Evolutionary conservation across 2,797 vertebrate genomes (phyloP).

Genomic region (Epinephelus malabaricus): DNA sequence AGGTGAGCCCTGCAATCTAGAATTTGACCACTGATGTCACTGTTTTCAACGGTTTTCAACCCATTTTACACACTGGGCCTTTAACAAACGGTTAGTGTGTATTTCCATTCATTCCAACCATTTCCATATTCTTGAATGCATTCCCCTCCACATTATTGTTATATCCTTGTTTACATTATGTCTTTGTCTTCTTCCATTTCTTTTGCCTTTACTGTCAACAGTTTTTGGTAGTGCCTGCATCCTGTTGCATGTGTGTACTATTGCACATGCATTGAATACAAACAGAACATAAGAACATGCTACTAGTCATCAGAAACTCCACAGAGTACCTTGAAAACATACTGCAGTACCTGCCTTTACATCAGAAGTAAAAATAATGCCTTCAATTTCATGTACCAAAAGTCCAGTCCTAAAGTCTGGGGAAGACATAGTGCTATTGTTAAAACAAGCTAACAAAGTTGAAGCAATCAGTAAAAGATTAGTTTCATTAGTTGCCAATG

Average conservation of each 20-base stretch:
- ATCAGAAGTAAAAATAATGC: neutral
- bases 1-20: too few relatives aligned
- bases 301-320: neutral
- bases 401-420: neutral
- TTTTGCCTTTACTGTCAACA: neutral
- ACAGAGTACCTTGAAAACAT: neutral
- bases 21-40: too few relatives aligned
- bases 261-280: neutral
- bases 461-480: conserved; percentile 13
- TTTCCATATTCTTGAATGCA: neutral
- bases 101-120: neutral
- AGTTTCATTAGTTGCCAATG: conserved; percentile 27
- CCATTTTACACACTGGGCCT: too few relatives aligned
- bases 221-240: neutral
- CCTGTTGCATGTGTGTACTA: neutral
- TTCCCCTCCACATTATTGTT: neutral
- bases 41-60: too few relatives aligned
- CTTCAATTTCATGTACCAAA: neutral
- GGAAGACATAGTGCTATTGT: neutral
- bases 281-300: neutral
- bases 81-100: neutral
- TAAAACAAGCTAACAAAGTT: conserved; percentile 2
- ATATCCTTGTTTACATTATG: neutral
- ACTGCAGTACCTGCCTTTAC: neutral
- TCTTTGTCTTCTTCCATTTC: neutral